Conservation (phyloP, 2,797 vertebrate species). For the Amazona ochrocephala region DNA sequence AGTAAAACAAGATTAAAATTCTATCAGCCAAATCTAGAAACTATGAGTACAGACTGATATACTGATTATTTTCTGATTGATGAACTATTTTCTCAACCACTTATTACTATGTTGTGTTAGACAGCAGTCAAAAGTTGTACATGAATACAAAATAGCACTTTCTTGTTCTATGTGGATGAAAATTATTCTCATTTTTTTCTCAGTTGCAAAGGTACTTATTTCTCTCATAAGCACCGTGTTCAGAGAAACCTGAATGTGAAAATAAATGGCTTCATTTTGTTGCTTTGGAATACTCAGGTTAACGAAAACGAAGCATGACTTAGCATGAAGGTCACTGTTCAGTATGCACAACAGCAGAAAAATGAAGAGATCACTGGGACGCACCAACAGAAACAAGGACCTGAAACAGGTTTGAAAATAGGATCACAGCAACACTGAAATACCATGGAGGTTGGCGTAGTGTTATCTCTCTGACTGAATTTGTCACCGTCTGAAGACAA, state of each 20-base stretch:
- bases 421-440: neutral
- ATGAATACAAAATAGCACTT: neutral
- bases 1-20: neutral
- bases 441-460: neutral
- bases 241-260: neutral
- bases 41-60: neutral
- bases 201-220: neutral
- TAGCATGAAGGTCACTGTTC: constrained; percentile 31
- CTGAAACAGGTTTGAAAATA: neutral
- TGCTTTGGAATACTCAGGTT: neutral
- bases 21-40: neutral
- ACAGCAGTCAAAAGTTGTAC: neutral
- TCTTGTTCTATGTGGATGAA: neutral
- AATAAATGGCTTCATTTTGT: constrained; percentile 27
- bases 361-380: neutral
- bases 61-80: neutral
- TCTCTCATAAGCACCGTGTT: neutral
- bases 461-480: fast-evolving
- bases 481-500: neutral
- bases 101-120: neutral
- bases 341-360: neutral
- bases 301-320: neutral
- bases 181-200: neutral
- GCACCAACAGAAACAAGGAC: neutral
- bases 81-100: neutral